Evolutionary conservation across 2,888 invertebrate species (phyloP).

Genomic region (Ennomos fuscantarius): DNA sequence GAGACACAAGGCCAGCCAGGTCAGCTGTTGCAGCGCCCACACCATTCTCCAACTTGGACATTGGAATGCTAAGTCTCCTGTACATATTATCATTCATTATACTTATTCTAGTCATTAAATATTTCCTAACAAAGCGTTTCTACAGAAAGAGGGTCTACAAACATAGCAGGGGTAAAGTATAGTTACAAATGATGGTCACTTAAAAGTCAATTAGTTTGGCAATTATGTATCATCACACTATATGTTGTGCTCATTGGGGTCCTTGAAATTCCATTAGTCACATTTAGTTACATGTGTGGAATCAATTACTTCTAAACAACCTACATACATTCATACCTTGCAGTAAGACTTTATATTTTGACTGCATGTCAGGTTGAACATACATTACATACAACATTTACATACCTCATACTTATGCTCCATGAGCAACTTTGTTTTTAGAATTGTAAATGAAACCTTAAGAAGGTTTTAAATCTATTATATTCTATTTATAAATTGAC

Average conservation of each 20-base stretch:
- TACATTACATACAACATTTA: too few relatives aligned
- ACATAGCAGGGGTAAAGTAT: constrained; percentile 90
- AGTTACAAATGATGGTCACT: constrained; percentile 49
- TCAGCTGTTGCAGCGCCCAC: constrained; percentile 61
- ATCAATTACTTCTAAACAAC: constrained; percentile 21
- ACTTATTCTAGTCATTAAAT: constrained; percentile 90
- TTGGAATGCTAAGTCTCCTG: constrained; percentile 90
- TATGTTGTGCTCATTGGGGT: constrained; percentile 7
- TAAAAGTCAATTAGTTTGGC: neutral
- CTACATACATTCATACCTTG: neutral
- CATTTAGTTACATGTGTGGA: constrained; percentile 18
- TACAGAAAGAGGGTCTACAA: constrained; percentile 91
- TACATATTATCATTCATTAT: constrained; percentile 90
- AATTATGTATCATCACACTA: constrained; percentile 1
- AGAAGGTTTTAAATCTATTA: too few relatives aligned
- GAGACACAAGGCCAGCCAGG: constrained; percentile 48
- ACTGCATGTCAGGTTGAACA: too few relatives aligned
- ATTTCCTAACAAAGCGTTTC: constrained; percentile 88
- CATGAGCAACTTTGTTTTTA: too few relatives aligned
- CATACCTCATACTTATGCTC: too few relatives aligned
- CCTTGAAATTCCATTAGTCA: constrained; percentile 4
- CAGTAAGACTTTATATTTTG: too few relatives aligned
- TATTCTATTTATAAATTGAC: too few relatives aligned
- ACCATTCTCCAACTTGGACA: constrained; percentile 88
- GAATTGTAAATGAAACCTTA: too few relatives aligned